These are phyloP conservation scores for Biston betularia DNA, from an alignment of 2,888 invertebrate species.

Conservation along the genomic window DNA sequence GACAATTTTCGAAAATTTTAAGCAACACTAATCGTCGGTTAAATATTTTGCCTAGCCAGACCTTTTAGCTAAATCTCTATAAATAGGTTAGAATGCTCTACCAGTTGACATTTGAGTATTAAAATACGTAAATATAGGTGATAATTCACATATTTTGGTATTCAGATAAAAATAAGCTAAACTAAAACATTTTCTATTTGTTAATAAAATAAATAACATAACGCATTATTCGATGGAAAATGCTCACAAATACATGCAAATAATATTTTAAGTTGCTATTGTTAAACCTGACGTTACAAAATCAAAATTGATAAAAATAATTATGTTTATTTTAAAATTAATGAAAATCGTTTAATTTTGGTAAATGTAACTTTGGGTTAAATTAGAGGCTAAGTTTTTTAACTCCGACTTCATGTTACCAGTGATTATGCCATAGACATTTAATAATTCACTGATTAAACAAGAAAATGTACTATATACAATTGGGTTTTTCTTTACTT, in stretches of 20 bases:
- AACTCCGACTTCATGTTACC: conserved; percentile 76
- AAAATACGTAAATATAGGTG: conserved; percentile 10
- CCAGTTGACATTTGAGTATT: conserved; percentile 38
- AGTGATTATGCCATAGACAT: conserved; percentile 85
- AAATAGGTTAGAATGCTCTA: conserved; percentile 58
- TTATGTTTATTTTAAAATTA: not conserved
- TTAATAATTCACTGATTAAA: conserved; percentile 82
- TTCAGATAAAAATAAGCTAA: not conserved
- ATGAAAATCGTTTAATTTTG: conserved; percentile 1
- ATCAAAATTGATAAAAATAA: conserved; percentile 4
- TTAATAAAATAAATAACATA: conserved; percentile 2
- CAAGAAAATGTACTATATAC: conserved; percentile 52
- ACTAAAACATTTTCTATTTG: conserved; percentile 8
- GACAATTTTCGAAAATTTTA: not conserved
- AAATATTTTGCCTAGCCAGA: conserved; percentile 3
- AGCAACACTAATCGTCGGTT: conserved; percentile 24
- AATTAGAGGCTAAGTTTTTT: conserved; percentile 70
- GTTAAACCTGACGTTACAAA: conserved; percentile 13
- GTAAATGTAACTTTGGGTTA: conserved; percentile 41
- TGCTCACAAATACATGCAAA: conserved; percentile 21
- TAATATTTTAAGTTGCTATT: conserved; percentile 14
- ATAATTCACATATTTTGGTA: conserved; percentile 8
- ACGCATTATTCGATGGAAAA: conserved; percentile 9
- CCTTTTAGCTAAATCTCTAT: conserved; percentile 5
- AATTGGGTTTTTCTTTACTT: conserved; percentile 41